Percentiles rank a stretch among this genome's conserved stretches.
phyloP scores from a whole-genome alignment of 2,888 invertebrate genomes.

The Allolobophora icterica region DNA sequence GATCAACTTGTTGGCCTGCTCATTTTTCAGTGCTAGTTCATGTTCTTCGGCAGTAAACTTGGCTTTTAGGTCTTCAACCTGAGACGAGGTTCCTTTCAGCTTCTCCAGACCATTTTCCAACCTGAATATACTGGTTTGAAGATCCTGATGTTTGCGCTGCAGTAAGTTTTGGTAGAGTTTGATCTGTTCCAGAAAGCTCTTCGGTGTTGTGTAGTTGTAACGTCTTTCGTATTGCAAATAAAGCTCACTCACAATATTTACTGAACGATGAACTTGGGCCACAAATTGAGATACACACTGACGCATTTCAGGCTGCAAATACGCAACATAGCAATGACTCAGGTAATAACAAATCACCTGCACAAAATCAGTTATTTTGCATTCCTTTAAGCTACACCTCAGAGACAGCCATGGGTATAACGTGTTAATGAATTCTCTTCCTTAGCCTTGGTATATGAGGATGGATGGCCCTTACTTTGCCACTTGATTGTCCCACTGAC shows the following conservation, averaged over 20 bases:
- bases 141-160: constrained; percentile 80
- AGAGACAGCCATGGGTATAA: not conserved
- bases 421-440: not conserved
- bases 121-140: constrained; percentile 83
- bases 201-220: constrained; percentile 96
- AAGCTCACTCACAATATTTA: constrained; percentile 84
- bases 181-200: constrained; percentile 94
- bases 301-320: constrained; percentile 72
- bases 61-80: constrained; percentile 90
- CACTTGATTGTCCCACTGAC: not conserved
- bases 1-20: constrained; percentile 90
- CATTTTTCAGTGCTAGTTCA: constrained; percentile 91
- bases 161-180: constrained; percentile 87
- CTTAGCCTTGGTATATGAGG: not conserved
- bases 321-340: constrained; percentile 25
- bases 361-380: not conserved
- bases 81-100: constrained; percentile 83
- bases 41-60: constrained; percentile 91
- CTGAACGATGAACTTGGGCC: constrained; percentile 92
- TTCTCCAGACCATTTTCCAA: constrained; percentile 93
- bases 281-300: constrained; percentile 89
- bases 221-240: constrained; percentile 88
- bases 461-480: not conserved
- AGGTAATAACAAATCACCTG: not conserved
- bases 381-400: not conserved